Percentiles rank a stretch among this genome's conserved stretches.
Evolutionary conservation across 2,888 invertebrate species (phyloP).

Genomic region (Stenchaetothrips biformis): DNA sequence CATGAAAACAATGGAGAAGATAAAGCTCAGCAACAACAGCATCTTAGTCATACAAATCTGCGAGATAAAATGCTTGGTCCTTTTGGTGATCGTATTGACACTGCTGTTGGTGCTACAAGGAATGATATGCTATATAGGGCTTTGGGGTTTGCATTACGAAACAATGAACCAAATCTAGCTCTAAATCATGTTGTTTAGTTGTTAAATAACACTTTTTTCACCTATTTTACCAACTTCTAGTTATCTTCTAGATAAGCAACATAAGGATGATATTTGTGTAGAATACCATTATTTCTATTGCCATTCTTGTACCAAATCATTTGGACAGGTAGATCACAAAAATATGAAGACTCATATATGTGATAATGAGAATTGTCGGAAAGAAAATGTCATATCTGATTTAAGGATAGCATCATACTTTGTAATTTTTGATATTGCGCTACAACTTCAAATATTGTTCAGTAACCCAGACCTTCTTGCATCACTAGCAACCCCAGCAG

Average conservation of each 20-base stretch:
- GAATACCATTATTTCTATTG: not conserved
- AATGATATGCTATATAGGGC: not conserved
- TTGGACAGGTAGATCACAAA: not conserved
- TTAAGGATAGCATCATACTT: not conserved
- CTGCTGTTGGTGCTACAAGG: not conserved
- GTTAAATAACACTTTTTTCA: not conserved
- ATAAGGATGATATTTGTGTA: not conserved
- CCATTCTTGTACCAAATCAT: not conserved
- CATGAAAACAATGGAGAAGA: not conserved
- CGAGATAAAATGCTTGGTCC: not conserved
- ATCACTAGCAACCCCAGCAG: not conserved
- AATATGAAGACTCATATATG: not conserved
- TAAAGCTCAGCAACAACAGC: too few species aligned
- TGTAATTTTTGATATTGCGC: not conserved
- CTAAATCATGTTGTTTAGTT: not conserved
- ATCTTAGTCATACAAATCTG: not conserved
- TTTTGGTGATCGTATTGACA: not conserved
- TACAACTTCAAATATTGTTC: not conserved
- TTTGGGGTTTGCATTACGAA: not conserved
- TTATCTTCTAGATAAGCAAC: not conserved
- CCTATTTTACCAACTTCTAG: not conserved
- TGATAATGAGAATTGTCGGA: not conserved
- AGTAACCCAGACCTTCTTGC: too few species aligned
- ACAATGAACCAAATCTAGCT: not conserved
- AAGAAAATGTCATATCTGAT: not conserved